phyloP scores from a whole-genome alignment of 2,797 vertebrate genomes.

The Pygocentrus nattereri region DNA sequence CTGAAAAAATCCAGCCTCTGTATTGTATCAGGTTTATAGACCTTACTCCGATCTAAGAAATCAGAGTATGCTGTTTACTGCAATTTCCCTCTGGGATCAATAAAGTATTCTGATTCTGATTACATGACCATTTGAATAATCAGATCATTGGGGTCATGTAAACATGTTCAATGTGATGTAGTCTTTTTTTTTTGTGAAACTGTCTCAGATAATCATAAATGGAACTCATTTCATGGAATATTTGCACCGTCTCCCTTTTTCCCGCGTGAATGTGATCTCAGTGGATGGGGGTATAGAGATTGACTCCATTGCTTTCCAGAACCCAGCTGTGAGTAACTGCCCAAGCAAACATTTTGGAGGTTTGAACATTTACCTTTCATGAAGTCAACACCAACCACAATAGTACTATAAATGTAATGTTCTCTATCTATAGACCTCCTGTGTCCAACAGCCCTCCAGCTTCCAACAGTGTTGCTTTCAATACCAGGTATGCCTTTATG shows the following conservation, averaged over 20 bases:
- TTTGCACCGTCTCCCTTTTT: constrained; percentile 68
- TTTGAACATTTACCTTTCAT: background rate
- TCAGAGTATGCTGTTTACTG: too few species aligned
- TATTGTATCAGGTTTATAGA: too few species aligned
- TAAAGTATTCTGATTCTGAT: too few species aligned
- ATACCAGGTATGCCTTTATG: background rate
- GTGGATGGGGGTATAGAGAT: constrained; percentile 62
- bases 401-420: background rate
- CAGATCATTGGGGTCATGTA: too few species aligned
- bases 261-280: constrained; percentile 60
- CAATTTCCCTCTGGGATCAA: too few species aligned
- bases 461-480: background rate
- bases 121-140: too few species aligned
- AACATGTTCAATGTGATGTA: background rate
- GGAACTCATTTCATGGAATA: constrained; percentile 67
- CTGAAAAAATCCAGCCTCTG: too few species aligned
- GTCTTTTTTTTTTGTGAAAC: background rate
- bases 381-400: too few species aligned
- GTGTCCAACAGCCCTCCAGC: background rate
- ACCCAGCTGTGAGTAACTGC: constrained; percentile 48
- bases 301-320: constrained; percentile 65
- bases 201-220: constrained; percentile 69
- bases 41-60: too few species aligned
- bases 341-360: background rate
- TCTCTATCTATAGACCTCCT: background rate